Percentiles rank a stretch among this genome's conserved stretches.
These are phyloP conservation scores for Tetrapedia diversipes DNA, from an alignment of 2,888 invertebrate genomes.

Conservation along the genomic window DNA sequence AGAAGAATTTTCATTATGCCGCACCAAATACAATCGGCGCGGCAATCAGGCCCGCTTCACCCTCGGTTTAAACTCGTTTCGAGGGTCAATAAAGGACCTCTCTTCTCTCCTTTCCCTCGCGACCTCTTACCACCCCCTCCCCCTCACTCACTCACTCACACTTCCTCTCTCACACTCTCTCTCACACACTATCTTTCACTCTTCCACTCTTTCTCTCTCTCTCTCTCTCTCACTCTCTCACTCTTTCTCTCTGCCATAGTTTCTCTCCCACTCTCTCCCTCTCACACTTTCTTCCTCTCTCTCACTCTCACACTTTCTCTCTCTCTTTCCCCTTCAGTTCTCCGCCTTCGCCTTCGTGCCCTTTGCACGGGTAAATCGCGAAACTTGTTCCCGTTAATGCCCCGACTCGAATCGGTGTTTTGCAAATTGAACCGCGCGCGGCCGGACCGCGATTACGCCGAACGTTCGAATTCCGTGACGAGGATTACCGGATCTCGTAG, in stretches of 20 bases:
- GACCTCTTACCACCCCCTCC: conserved; percentile 18
- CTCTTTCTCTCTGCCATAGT: no score
- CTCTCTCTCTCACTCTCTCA: background rate
- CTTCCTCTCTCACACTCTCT: conserved; percentile 1
- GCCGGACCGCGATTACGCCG: conserved; percentile 14
- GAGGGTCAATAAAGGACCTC: conserved; percentile 62
- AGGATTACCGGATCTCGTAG: conserved; percentile 20
- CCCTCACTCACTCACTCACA: background rate
- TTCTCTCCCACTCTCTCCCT: no score
- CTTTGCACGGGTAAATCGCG: conserved; percentile 49
- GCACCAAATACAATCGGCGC: conserved; percentile 60
- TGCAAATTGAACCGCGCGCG: conserved; percentile 45
- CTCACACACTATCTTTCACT: no score
- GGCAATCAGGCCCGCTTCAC: conserved; percentile 68
- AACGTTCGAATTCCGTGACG: conserved; percentile 2
- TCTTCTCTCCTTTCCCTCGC: conserved; percentile 16
- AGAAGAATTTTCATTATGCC: conserved; percentile 70
- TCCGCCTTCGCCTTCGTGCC: conserved; percentile 50
- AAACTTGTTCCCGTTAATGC: conserved; percentile 58
- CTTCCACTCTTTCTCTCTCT: conserved; percentile 16
- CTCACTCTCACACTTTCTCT: background rate
- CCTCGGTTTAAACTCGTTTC: conserved; percentile 70
- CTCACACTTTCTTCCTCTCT: no score
- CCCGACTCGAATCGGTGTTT: conserved; percentile 47
- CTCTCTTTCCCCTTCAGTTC: background rate